Evolutionary conservation across 2,888 invertebrate species (phyloP).

Genomic region (Ptychoptera contaminata): DNA sequence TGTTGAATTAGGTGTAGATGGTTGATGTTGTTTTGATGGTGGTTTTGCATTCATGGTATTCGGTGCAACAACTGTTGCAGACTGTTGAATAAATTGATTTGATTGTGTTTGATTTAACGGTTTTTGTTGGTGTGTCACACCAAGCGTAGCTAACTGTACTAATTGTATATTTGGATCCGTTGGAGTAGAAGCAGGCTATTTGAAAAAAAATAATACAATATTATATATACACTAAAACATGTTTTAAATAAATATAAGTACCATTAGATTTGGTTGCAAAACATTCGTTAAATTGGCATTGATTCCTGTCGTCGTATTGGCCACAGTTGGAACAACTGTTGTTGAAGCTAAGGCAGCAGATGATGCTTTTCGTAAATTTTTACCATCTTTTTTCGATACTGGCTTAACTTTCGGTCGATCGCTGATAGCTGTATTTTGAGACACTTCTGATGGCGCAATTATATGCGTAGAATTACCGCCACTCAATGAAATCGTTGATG

Average conservation of each 20-base stretch:
- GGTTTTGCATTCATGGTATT: background rate
- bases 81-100: too few species aligned
- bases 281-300: constrained; percentile 11
- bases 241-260: constrained; percentile 29
- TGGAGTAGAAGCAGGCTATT: constrained; percentile 15
- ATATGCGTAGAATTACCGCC: constrained; percentile 16
- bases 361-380: constrained; percentile 47
- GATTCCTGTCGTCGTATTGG: too few species aligned
- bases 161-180: constrained; percentile 7
- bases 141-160: constrained; percentile 3
- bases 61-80: background rate
- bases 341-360: constrained; percentile 17
- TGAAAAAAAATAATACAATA: constrained; percentile 2
- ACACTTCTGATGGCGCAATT: constrained; percentile 30
- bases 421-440: constrained; percentile 58
- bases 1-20: background rate
- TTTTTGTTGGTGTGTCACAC: constrained; percentile 1
- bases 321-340: too few species aligned
- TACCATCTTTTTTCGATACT: constrained; percentile 63
- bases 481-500: constrained; percentile 6
- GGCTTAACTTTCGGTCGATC: constrained; percentile 74
- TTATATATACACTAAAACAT: constrained; percentile 16
- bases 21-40: background rate
- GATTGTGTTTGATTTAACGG: background rate
- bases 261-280: constrained; percentile 30